Evolutionary conservation across 1,140 invertebrate species (phyloP), one percentile per base, ranked within the genome.

Genomic region (Drosophila nasuta): DNA sequence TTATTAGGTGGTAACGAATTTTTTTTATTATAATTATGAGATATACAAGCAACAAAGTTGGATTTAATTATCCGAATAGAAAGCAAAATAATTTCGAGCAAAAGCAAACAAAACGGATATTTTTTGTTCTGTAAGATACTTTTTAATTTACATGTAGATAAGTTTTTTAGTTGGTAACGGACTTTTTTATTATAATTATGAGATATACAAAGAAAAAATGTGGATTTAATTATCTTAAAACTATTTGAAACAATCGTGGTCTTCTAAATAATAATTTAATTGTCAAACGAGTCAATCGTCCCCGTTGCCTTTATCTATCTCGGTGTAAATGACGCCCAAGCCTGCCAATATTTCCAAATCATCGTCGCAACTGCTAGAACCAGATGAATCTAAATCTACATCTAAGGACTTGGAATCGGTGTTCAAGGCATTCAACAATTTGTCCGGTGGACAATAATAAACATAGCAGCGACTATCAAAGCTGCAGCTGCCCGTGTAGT

Each of bases 401-500:
- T 72, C 25, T 5, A 80, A 6, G 1, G 68, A 46, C 15, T 73
- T 69, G 2, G 43, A 7, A 38, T 51, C 25, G 3, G 46, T 13
- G 5, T 17, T 63, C 13, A 80, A 3, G 1, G 56, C 56, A 25
- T 66, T 35, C 1, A 49, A 58, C 25, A 89, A 5, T 15, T 65
- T 72, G 0, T 64, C 45, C 1, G 91, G 76, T 7, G 91, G 91
- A 33, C 72, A 77, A 57, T 82, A 92, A 56, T 92, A 92, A 15
- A 92, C 75, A 5, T 87, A 78, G 20, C 82, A 79, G 13, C 70
- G 75, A 38, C 64, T 59, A 7, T 88, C 76, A 17, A 91, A 92
- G 62, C 74, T 82, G 7, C 73, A 63, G 28, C 54, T 68, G 28
- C 91, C 87, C 11, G 79, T 54, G 17, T 92, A 73, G 25, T 89